Base-by-base conservation (phyloP, 2,888 invertebrate species). In the Tridacna gigas region DNA sequence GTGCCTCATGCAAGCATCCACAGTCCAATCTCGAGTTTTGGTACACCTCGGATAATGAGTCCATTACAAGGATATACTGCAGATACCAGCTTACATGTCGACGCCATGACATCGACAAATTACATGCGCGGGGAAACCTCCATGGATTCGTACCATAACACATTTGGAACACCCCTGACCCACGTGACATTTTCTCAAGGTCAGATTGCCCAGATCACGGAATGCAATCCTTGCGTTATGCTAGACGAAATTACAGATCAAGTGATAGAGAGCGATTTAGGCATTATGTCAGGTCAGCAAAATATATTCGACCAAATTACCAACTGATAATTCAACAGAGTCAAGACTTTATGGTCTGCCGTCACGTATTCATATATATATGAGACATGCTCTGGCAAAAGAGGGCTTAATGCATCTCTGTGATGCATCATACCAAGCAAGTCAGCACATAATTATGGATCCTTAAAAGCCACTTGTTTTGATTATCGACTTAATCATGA, bases 71-170 rank as follows among this genome's bases (percentile, higher is more conserved):
- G 88, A 13, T 83, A 82, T 69, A 89, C 90, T 0, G 86, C 89
- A 0, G 86, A 88, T 66, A 87, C 86, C n/a, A 87, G 89, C 61
- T 86, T 89, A 20, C 90, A 89, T 48, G 76, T 86, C 56, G 90
- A 90, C 71, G 86, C 89, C 74, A 86, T 90, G 78, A 86, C 90
- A 76, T 90, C 90, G 75, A 86, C 90, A 81, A 86, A 88, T 74
- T 90, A 80, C 66, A 83, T 90, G 85, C 88, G 88, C n/a, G 88
- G 88, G 82, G 90, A 90, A 74, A 86, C 77, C 69, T 79, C 80
- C 20, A 82, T 86, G 76, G 89, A 90, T 11, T 78, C 80, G 0
- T 89, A 86, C 65, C 85, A 80, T 20, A 80, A 80, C 26, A 79
- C 67, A 61, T 74, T 83, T 48, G 81, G 69, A 18, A 75, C 82